These are phyloP conservation scores for Irena cyanogastra DNA, from an alignment of 2,113 vertebrate genomes.

Conservation along the genomic window DNA sequence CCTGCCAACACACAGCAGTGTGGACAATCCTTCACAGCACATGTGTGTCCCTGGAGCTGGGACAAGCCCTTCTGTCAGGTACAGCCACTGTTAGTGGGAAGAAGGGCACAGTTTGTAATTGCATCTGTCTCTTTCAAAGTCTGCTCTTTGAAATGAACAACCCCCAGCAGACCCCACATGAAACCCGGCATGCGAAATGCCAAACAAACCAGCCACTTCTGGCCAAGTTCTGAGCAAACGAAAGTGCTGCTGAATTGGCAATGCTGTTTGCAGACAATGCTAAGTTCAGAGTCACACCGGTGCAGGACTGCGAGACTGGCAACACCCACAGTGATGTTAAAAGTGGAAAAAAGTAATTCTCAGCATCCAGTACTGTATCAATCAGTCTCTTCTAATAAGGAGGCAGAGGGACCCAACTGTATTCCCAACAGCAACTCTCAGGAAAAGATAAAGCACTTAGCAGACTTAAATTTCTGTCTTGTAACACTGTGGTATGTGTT, in stretches of 20 bases:
- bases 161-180: neutral
- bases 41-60: neutral
- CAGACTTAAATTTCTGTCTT: neutral
- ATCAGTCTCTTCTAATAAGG: neutral
- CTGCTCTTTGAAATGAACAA: neutral
- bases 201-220: neutral
- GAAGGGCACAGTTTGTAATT: neutral
- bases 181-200: neutral
- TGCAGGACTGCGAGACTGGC: neutral
- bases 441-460: neutral
- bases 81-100: neutral
- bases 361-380: neutral
- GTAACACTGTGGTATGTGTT: accelerated
- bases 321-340: neutral
- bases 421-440: neutral
- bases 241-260: neutral
- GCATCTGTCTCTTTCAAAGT: neutral
- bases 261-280: neutral
- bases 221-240: neutral
- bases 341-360: neutral
- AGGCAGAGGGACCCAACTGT: neutral
- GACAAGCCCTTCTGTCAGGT: neutral
- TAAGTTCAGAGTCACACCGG: neutral
- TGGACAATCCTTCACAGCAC: neutral
- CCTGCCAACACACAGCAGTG: neutral